Percentiles rank a stretch among this genome's conserved stretches.
Conservation (phyloP, 2,888 invertebrate species). For the Ypsolopha sequella region DNA sequence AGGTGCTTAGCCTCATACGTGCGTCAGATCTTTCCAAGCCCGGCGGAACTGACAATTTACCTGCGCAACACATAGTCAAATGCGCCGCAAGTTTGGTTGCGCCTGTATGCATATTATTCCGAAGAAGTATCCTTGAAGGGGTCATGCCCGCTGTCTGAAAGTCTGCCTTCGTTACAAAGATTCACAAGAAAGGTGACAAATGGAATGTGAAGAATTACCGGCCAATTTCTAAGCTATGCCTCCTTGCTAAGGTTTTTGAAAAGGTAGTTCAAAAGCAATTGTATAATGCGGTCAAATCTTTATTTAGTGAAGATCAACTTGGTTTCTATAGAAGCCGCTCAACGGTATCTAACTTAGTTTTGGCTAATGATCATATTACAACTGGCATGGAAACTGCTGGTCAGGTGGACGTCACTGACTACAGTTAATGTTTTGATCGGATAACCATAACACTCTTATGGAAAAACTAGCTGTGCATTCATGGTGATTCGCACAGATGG, state of each 20-base stretch:
- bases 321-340: conserved; percentile 10
- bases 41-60: background rate
- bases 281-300: conserved; percentile 5
- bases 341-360: conserved; percentile 3
- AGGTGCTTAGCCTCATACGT: too few species aligned
- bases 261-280: conserved; percentile 9
- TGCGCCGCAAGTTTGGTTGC: background rate
- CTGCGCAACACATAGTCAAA: background rate
- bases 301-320: conserved; percentile 10
- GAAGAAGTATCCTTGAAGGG: background rate
- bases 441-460: background rate
- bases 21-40: background rate
- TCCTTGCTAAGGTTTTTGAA: conserved; percentile 11
- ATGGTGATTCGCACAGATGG: background rate
- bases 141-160: conserved; percentile 1
- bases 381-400: background rate
- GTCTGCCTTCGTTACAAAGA: conserved; percentile 4
- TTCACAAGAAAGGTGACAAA: conserved; percentile 8
- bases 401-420: conserved; percentile 9
- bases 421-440: conserved; percentile 6
- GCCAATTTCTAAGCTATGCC: conserved; percentile 12
- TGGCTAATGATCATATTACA: conserved; percentile 2
- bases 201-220: conserved; percentile 9
- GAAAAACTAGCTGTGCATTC: background rate
- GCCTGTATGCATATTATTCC: background rate